These are phyloP conservation scores for Ectemnius continuus DNA, from an alignment of 2,888 invertebrate species.

Conservation along the genomic window DNA sequence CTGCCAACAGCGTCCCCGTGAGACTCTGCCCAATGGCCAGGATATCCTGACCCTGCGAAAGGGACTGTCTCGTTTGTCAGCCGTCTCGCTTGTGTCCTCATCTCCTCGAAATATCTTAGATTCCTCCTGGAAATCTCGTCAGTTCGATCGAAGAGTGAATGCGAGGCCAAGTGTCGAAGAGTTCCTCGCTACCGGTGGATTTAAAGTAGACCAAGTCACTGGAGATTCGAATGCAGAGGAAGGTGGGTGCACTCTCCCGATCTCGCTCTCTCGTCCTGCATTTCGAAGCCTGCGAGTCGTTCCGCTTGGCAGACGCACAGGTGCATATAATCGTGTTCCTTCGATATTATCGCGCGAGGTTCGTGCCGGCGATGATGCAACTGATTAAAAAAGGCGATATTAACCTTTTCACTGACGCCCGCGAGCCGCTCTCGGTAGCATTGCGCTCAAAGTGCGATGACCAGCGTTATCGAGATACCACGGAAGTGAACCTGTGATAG, in stretches of 20 bases:
- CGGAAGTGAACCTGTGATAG: no score
- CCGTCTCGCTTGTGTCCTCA: not conserved
- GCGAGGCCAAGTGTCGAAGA: not conserved
- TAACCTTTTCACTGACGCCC: not conserved
- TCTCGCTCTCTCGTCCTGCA: not conserved
- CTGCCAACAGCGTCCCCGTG: constrained; percentile 12
- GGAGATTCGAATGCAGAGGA: constrained; percentile 1
- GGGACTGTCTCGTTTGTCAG: not conserved
- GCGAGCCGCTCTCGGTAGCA: no score
- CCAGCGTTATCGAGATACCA: no score
- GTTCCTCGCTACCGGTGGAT: not conserved
- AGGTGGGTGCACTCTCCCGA: not conserved
- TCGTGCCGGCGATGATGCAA: constrained; percentile 4
- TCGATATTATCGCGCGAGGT: constrained; percentile 12
- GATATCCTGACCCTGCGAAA: not conserved
- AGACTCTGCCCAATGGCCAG: not conserved
- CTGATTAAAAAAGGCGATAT: not conserved
- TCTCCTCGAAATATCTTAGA: not conserved
- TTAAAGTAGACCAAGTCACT: not conserved
- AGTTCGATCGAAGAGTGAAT: no score
- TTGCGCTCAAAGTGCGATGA: no score
- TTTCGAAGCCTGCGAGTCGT: not conserved
- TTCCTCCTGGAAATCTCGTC: no score
- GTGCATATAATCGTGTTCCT: constrained; percentile 15
- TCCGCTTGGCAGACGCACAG: constrained; percentile 12